Percentiles rank a stretch among this genome's conserved stretches.
These are phyloP conservation scores for Orussus abietinus DNA, from an alignment of 1,140 invertebrate species.

Conservation along the genomic window DNA sequence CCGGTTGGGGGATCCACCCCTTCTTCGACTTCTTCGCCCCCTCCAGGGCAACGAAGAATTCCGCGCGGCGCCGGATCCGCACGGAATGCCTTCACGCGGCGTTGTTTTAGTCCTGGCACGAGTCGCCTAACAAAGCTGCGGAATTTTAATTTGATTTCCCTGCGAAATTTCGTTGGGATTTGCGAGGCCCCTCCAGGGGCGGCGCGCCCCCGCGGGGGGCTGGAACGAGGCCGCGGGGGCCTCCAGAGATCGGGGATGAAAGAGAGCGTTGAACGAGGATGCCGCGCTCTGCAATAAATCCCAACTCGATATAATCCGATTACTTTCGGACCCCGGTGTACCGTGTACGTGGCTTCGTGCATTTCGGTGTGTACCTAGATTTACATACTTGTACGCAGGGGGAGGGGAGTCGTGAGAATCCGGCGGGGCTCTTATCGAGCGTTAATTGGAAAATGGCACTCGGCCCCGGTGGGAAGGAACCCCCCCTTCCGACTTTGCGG, in stretches of 20 bases:
- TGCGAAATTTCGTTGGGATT: no score
- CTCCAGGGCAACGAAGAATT: no score
- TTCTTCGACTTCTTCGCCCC: no score
- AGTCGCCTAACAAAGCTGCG: slow-evolving; percentile 25
- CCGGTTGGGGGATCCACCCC: no score
- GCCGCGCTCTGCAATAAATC: slow-evolving; percentile 22
- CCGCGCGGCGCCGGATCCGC: slow-evolving; percentile 27
- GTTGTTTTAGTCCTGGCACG: slow-evolving; percentile 18
- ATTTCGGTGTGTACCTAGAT: slow-evolving; percentile 1
- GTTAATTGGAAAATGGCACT: slow-evolving; percentile 20
- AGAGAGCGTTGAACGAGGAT: no score
- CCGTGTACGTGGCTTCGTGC: slow-evolving; percentile 1
- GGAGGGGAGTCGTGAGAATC: background rate
- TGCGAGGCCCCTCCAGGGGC: background rate
- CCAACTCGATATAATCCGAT: slow-evolving; percentile 14
- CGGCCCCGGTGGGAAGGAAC: slow-evolving; percentile 16
- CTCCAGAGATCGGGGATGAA: no score
- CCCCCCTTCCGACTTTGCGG: no score
- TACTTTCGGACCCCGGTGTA: slow-evolving; percentile 5
- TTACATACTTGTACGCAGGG: no score
- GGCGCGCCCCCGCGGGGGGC: slow-evolving; percentile 13
- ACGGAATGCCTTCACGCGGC: slow-evolving; percentile 19
- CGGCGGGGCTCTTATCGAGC: slow-evolving; percentile 9
- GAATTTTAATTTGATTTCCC: slow-evolving; percentile 36
- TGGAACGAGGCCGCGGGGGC: no score